These are phyloP conservation scores for Lysiphlebus fabarum DNA, from an alignment of 1,140 invertebrate genomes.

Conservation along the genomic window DNA sequence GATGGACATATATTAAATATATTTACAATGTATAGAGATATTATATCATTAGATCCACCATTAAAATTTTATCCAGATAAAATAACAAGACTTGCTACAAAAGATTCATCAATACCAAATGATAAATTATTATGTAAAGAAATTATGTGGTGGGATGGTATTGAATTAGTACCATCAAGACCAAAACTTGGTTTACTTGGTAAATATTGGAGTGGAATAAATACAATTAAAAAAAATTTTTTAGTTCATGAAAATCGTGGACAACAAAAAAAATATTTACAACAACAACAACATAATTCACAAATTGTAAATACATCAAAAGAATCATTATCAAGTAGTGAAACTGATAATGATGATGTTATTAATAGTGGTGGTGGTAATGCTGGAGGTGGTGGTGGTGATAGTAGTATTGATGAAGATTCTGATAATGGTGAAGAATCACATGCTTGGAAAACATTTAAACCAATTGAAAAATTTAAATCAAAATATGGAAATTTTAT, in stretches of 20 bases:
- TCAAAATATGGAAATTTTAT: conserved; percentile 25
- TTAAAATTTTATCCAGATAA: conserved; percentile 66
- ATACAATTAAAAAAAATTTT: conserved; percentile 37
- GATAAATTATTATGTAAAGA: conserved; percentile 61
- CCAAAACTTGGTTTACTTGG: conserved; percentile 62
- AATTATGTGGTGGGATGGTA: conserved; percentile 69
- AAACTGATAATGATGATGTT: conserved; percentile 44
- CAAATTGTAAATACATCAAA: conserved; percentile 38
- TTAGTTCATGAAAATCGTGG: conserved; percentile 33
- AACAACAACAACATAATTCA: conserved; percentile 39
- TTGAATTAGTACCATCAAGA: conserved; percentile 62
- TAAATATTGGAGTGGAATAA: conserved; percentile 48
- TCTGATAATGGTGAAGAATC: conserved; percentile 48
- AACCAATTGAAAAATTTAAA: conserved; percentile 30
- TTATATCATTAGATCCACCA: conserved; percentile 62
- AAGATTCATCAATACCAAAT: conserved; percentile 50
- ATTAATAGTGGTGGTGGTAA: too few relatives aligned
- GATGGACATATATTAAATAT: conserved; percentile 61
- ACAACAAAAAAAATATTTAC: conserved; percentile 29
- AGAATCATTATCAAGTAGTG: conserved; percentile 37
- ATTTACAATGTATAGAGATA: conserved; percentile 56
- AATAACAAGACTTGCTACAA: conserved; percentile 62
- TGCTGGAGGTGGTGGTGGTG: conserved; percentile 36
- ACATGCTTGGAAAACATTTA: conserved; percentile 27
- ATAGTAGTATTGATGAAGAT: conserved; percentile 46